Evolutionary conservation across 2,113 vertebrate genomes (phyloP).

Genomic region (Ciconia stormi): DNA sequence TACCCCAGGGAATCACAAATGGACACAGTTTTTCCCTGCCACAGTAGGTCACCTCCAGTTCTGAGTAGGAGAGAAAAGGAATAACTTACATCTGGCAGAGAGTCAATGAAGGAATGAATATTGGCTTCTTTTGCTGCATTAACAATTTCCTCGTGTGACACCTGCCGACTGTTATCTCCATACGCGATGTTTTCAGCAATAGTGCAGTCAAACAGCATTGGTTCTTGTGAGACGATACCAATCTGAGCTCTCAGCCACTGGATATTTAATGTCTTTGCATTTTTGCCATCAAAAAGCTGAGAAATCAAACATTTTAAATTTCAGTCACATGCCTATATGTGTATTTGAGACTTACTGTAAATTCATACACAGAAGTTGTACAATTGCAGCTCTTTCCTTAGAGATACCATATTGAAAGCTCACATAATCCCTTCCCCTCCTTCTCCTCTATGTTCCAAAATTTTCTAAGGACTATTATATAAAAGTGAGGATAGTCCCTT

Average conservation of each 20-base stretch:
- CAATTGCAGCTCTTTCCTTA: not conserved
- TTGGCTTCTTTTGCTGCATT: constrained; percentile 87
- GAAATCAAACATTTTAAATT: not conserved
- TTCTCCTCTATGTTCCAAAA: not conserved
- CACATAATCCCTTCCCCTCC: not conserved
- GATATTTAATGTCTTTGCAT: constrained; percentile 30
- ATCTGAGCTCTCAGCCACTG: constrained; percentile 90
- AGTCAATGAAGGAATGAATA: constrained; percentile 90
- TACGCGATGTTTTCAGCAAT: constrained; percentile 94
- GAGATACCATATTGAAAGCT: not conserved
- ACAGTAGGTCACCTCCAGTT: not conserved
- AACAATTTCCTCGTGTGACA: constrained; percentile 82
- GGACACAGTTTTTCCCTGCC: not conserved
- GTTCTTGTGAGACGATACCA: constrained; percentile 95
- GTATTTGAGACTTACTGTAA: not conserved
- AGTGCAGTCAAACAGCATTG: constrained; percentile 90
- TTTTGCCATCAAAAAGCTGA: constrained; percentile 49
- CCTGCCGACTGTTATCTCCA: constrained; percentile 86
- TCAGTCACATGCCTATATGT: not conserved
- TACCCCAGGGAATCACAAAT: not conserved
- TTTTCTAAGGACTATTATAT: not conserved
- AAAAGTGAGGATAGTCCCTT: not conserved
- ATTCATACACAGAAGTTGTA: not conserved
- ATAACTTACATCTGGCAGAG: constrained; percentile 47
- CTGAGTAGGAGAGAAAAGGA: not conserved